These are phyloP conservation scores for Buceros bicornis DNA, from an alignment of 2,797 vertebrate genomes.

Conservation along the genomic window DNA sequence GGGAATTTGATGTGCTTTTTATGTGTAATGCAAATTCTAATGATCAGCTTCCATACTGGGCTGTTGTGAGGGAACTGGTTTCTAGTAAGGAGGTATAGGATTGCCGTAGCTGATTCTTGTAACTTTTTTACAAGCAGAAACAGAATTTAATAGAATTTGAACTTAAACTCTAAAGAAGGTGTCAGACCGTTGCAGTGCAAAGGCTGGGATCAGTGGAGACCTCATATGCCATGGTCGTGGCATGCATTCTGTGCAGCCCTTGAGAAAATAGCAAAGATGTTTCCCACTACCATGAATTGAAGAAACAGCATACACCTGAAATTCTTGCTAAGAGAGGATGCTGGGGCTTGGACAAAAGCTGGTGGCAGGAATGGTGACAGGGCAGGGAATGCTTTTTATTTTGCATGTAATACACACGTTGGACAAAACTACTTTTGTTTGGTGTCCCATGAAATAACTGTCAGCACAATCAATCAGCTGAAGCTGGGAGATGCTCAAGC, in stretches of 20 bases:
- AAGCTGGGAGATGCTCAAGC: neutral
- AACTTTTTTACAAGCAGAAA: neutral
- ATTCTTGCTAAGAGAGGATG: neutral
- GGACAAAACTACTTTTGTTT: neutral
- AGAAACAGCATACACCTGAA: neutral
- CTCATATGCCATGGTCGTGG: neutral
- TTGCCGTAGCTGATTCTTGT: neutral
- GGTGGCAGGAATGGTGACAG: neutral
- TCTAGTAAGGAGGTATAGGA: neutral
- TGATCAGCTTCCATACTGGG: neutral
- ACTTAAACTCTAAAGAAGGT: neutral
- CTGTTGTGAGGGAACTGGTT: neutral
- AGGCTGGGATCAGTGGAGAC: neutral
- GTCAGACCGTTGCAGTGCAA: neutral
- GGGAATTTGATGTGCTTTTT: neutral
- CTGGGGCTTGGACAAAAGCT: neutral
- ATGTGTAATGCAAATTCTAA: neutral
- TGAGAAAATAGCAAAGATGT: neutral
- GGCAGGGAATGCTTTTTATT: neutral
- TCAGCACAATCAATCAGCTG: neutral
- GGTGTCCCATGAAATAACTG: neutral
- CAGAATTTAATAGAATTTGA: neutral
- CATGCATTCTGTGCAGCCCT: neutral
- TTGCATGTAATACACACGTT: neutral
- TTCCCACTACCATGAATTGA: neutral